Percentiles rank a stretch among this genome's conserved stretches.
Conservation (phyloP, 2,797 vertebrate genomes). For the Hipposideros larvatus region DNA sequence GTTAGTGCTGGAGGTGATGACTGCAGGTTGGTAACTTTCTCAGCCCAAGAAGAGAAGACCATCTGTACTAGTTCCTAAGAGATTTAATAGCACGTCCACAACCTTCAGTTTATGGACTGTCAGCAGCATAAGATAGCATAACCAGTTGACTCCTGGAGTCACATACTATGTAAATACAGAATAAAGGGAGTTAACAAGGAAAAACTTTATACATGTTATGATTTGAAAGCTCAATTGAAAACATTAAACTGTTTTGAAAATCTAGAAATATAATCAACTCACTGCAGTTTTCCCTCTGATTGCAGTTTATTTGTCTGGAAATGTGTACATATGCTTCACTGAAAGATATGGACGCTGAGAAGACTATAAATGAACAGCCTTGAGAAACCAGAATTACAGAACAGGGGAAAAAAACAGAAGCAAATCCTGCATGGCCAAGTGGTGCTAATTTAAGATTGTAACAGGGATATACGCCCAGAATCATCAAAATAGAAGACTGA, state of each 20-base stretch:
- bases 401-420: constrained; percentile 63
- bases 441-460: constrained; percentile 86
- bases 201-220: not conserved
- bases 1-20: constrained; percentile 98
- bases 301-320: constrained; percentile 98
- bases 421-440: constrained; percentile 83
- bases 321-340: constrained; percentile 96
- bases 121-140: not conserved
- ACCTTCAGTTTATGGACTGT: not conserved
- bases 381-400: constrained; percentile 81
- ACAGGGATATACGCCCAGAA: constrained; percentile 41
- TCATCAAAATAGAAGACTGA: not conserved
- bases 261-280: constrained; percentile 1
- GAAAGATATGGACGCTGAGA: constrained; percentile 84
- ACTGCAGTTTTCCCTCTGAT: not conserved
- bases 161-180: not conserved
- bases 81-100: not conserved
- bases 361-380: constrained; percentile 80
- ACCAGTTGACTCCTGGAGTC: not conserved
- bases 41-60: fast-evolving
- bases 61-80: not conserved
- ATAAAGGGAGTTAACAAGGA: not conserved
- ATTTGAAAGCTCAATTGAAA: constrained; percentile 29
- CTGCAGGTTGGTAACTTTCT: constrained; percentile 92
- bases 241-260: constrained; percentile 27